Evolutionary conservation across 2,888 invertebrate genomes (phyloP).

Genomic region (Rotaria sp.): DNA sequence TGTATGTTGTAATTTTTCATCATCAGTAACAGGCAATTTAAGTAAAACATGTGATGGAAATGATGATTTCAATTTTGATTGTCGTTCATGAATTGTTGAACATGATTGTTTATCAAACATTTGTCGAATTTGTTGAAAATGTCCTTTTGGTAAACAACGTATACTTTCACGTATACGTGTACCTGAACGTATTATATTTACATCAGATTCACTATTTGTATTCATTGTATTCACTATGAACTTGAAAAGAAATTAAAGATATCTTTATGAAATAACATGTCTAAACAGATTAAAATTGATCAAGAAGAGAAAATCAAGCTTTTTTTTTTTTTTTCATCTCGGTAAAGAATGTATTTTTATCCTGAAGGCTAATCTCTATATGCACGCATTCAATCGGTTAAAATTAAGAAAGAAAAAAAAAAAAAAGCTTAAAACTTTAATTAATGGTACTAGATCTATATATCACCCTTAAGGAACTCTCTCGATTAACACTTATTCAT

Average conservation of each 20-base stretch:
- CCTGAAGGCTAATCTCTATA: neutral
- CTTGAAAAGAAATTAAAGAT: too few species aligned
- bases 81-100: slow-evolving; percentile 1
- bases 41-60: neutral
- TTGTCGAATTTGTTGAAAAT: slow-evolving; percentile 37
- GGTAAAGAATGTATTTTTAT: neutral
- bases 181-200: neutral
- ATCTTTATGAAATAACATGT: neutral
- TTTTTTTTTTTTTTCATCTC: too few species aligned
- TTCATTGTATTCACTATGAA: neutral
- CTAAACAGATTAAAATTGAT: neutral
- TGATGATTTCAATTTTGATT: neutral
- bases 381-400: neutral
- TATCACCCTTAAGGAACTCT: neutral
- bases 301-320: neutral
- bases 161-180: slow-evolving; percentile 34
- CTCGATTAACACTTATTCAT: neutral
- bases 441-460: neutral
- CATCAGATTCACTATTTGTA: neutral
- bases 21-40: neutral
- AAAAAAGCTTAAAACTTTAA: neutral
- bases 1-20: slow-evolving; percentile 27
- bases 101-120: slow-evolving; percentile 35
- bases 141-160: slow-evolving; percentile 38
- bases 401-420: neutral